Evolutionary conservation across 2,888 invertebrate genomes (phyloP).

Genomic region (Hirudinaria manillensis): DNA sequence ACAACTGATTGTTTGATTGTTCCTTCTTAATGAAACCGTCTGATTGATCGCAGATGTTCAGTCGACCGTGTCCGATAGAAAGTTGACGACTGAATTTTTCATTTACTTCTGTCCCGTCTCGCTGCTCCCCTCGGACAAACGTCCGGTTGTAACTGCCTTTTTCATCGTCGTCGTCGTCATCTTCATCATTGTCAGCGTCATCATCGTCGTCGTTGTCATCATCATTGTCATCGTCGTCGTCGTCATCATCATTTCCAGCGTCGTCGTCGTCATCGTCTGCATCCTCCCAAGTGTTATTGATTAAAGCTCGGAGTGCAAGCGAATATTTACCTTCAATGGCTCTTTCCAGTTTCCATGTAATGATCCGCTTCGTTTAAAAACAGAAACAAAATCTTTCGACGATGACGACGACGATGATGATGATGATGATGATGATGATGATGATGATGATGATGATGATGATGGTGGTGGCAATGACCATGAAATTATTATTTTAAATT

Average conservation of each 20-base stretch:
- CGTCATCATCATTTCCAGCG: slow-evolving; percentile 31
- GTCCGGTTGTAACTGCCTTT: neutral
- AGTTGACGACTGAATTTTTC: no score
- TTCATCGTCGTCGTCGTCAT: neutral
- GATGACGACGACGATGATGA: slow-evolving; percentile 24
- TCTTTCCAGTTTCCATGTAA: no score
- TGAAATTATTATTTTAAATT: neutral
- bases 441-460: slow-evolving; percentile 26
- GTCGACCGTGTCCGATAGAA: no score
- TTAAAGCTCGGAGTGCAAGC: no score
- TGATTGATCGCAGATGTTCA: no score
- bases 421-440: slow-evolving; percentile 24
- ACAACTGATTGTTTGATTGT: no score
- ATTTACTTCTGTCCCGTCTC: no score
- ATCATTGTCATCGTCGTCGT: slow-evolving; percentile 23
- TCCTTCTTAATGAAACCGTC: no score
- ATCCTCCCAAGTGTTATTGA: neutral
- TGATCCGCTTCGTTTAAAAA: no score
- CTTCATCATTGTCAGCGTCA: slow-evolving; percentile 11
- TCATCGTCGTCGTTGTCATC: slow-evolving; percentile 24
- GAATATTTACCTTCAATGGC: no score
- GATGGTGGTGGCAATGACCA: slow-evolving; percentile 27
- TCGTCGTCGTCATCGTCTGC: slow-evolving; percentile 7
- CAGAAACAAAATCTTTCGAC: neutral
- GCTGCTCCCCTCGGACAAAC: no score